phyloP scores from a whole-genome alignment of 2,888 invertebrate genomes.

The Prionchulus punctatus region DNA sequence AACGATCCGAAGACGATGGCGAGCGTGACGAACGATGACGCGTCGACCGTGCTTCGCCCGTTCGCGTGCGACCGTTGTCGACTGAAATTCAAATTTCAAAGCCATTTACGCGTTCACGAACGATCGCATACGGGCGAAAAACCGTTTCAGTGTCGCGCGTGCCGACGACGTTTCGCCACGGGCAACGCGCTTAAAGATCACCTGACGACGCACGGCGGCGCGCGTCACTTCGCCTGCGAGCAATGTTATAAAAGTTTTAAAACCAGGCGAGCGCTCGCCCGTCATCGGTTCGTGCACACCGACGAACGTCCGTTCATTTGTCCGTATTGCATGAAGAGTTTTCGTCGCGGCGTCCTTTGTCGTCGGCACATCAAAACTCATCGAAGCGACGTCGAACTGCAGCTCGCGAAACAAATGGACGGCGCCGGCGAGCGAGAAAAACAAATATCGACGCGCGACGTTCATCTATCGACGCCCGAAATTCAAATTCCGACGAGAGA shows the following conservation, averaged over 20 bases:
- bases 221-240: constrained; percentile 32
- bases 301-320: constrained; percentile 27
- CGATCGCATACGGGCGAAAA: constrained; percentile 28
- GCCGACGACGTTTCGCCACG: neutral
- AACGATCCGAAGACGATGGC: neutral
- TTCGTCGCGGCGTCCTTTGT: constrained; percentile 17
- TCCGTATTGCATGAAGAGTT: constrained; percentile 30
- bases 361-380: constrained; percentile 4
- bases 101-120: constrained; percentile 40
- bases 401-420: neutral
- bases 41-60: constrained; percentile 7
- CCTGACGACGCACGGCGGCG: constrained; percentile 28
- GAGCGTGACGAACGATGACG: neutral
- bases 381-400: neutral
- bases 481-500: too few relatives aligned
- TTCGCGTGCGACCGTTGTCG: constrained; percentile 33
- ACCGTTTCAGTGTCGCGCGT: neutral
- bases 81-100: constrained; percentile 38
- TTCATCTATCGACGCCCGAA: too few relatives aligned
- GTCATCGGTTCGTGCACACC: constrained; percentile 33
- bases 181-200: neutral
- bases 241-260: constrained; percentile 31
- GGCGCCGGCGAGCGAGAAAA: too few relatives aligned
- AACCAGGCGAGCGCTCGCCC: constrained; percentile 26
- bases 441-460: too few relatives aligned